phyloP scores from a whole-genome alignment of 2,113 vertebrate genomes.

The Cynocephalus volans region DNA sequence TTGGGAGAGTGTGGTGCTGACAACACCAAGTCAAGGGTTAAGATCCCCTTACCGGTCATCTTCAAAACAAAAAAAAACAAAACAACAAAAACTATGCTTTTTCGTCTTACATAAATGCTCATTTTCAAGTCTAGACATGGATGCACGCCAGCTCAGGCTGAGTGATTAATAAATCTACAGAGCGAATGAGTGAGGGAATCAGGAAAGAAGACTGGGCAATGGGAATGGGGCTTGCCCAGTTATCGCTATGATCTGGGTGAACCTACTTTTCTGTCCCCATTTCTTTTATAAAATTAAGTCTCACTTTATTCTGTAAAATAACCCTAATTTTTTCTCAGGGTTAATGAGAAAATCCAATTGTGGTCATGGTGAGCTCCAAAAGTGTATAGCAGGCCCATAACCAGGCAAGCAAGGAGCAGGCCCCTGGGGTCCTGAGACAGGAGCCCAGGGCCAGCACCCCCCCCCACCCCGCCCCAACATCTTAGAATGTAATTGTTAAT shows the following conservation, averaged over 20 bases:
- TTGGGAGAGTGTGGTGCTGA: no score
- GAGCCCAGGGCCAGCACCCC: no score
- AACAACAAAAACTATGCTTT: neutral
- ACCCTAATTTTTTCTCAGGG: neutral
- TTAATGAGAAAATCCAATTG: neutral
- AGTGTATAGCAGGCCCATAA: no score
- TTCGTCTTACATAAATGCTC: neutral
- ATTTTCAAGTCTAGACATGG: neutral
- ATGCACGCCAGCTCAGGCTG: neutral
- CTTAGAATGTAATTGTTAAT: no score
- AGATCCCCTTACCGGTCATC: no score
- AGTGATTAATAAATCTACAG: neutral
- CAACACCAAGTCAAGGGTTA: no score
- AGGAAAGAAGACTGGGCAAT: neutral
- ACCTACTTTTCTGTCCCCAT: neutral
- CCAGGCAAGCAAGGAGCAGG: no score
- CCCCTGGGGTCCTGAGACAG: no score
- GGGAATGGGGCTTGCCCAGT: neutral
- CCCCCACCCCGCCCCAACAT: no score
- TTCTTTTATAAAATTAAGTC: conserved; percentile 23
- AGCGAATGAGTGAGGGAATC: neutral
- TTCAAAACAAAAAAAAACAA: no score
- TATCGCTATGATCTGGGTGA: neutral
- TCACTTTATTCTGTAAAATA: conserved; percentile 28
- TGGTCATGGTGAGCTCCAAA: neutral